These are phyloP conservation scores for Protonemura montana DNA, from an alignment of 2,888 invertebrate species.

Conservation along the genomic window DNA sequence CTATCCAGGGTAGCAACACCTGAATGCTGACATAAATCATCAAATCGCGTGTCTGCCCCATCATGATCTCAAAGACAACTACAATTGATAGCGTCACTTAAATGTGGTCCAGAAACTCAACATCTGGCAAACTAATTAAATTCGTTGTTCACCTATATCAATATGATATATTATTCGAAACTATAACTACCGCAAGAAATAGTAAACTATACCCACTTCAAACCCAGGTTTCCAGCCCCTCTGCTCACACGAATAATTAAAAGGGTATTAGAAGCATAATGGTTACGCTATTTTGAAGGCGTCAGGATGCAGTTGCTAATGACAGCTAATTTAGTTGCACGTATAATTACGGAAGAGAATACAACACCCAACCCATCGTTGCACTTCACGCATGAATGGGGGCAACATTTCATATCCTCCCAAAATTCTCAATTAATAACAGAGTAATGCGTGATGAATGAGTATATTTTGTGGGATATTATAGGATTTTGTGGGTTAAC, in stretches of 20 bases:
- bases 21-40: not conserved
- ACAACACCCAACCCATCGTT: not conserved
- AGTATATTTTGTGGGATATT: not conserved
- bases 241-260: not conserved
- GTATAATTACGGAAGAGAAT: not conserved
- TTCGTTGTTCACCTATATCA: not conserved
- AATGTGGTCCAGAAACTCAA: not conserved
- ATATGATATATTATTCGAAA: not conserved
- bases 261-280: not conserved
- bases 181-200: not conserved
- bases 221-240: not conserved
- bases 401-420: not conserved
- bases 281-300: not conserved
- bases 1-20: not conserved
- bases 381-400: not conserved
- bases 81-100: not conserved
- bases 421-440: not conserved
- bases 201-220: not conserved
- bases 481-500: not conserved
- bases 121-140: not conserved
- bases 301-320: not conserved
- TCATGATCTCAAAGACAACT: not conserved
- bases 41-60: not conserved
- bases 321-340: not conserved
- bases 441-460: too few species aligned